Evolutionary conservation across 2,113 vertebrate species (phyloP).

Genomic region (Casuarius casuarius): DNA sequence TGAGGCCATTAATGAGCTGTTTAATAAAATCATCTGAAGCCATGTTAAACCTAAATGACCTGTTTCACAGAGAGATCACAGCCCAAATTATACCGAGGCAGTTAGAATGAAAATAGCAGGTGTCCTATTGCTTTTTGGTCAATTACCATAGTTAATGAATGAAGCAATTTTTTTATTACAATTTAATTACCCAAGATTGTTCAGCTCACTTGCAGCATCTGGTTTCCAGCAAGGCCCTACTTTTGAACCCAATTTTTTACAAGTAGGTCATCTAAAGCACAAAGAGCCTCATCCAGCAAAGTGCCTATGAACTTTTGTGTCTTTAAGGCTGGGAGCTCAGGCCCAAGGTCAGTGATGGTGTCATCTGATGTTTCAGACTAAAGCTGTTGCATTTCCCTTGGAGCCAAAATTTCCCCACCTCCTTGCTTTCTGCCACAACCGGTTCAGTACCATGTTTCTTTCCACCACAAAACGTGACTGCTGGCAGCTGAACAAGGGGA

Average conservation of each 20-base stretch:
- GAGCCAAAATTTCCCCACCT: neutral
- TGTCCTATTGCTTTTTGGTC: constrained; percentile 52
- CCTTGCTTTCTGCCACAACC: neutral
- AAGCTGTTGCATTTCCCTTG: neutral
- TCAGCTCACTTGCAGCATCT: constrained; percentile 43
- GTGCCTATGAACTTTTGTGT: neutral
- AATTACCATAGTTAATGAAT: constrained; percentile 62
- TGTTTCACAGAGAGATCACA: constrained; percentile 2
- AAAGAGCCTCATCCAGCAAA: neutral
- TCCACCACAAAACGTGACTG: neutral
- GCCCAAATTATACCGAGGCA: constrained; percentile 11
- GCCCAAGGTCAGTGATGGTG: neutral
- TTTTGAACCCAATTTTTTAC: neutral
- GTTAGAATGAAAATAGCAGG: constrained; percentile 53
- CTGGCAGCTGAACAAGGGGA: neutral
- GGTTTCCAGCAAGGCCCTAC: constrained; percentile 33
- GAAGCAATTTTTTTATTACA: constrained; percentile 45
- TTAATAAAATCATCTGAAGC: constrained; percentile 35
- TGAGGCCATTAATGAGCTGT: constrained; percentile 7
- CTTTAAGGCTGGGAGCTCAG: neutral
- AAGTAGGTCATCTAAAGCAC: constrained; percentile 3
- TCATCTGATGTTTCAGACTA: neutral
- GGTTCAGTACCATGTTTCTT: neutral
- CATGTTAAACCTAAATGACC: constrained; percentile 32
- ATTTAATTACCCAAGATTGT: constrained; percentile 49